Conservation (phyloP, 1,140 invertebrate species). For the Drosophila orena region DNA sequence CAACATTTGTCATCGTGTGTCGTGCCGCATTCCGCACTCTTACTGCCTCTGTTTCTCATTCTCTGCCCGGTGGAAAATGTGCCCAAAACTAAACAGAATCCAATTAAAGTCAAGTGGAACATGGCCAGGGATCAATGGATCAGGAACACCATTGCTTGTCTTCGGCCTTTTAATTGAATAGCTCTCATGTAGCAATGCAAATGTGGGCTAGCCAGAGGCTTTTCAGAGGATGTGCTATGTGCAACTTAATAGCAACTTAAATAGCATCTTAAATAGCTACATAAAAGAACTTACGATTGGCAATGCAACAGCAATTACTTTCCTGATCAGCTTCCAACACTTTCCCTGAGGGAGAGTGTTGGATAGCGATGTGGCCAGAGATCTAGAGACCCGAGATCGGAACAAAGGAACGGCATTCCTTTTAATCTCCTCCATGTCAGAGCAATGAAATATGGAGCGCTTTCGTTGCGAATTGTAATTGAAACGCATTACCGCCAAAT, state of each 20-base stretch:
- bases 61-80: constrained; percentile 57
- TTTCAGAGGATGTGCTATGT: neutral
- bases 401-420: constrained; percentile 29
- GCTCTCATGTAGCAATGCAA: constrained; percentile 70
- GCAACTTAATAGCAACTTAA: neutral
- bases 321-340: constrained; percentile 62
- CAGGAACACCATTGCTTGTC: constrained; percentile 46
- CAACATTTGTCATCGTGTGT: constrained; percentile 82
- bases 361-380: neutral
- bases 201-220: constrained; percentile 56
- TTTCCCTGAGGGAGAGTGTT: constrained; percentile 57
- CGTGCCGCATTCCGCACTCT: constrained; percentile 68
- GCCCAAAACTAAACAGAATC: constrained; percentile 77
- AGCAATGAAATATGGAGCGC: constrained; percentile 70
- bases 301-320: constrained; percentile 63
- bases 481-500: constrained; percentile 75
- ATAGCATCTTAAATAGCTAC: constrained; percentile 39
- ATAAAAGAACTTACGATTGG: constrained; percentile 50
- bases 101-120: constrained; percentile 81
- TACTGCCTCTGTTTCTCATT: constrained; percentile 3
- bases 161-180: constrained; percentile 69
- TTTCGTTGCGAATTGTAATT: constrained; percentile 60
- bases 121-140: constrained; percentile 59
- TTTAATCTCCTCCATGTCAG: constrained; percentile 50
- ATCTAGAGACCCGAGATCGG: neutral